Conservation (phyloP, 2,113 vertebrate species). For the Capreolus pygargus region DNA sequence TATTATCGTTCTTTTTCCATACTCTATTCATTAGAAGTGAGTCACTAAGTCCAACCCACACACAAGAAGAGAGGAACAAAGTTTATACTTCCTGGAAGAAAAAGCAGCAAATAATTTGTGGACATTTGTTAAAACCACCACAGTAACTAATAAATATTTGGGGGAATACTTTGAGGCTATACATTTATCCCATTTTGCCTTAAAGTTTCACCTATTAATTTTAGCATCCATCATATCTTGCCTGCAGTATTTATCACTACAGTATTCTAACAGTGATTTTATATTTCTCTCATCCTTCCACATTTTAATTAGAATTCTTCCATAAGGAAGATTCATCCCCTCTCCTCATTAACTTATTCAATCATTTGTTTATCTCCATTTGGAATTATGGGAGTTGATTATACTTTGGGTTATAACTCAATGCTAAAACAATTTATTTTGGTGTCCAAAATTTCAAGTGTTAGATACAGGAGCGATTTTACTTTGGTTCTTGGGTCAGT, state of each 20-base stretch:
- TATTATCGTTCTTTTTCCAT: not conserved
- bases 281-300: not conserved
- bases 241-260: not conserved
- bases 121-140: not conserved
- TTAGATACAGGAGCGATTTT: conserved; percentile 28
- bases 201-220: not conserved
- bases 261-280: not conserved
- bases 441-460: not conserved
- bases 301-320: not conserved
- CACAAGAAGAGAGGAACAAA: not conserved
- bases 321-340: not conserved
- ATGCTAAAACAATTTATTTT: not conserved
- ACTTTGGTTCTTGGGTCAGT: not conserved
- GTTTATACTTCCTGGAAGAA: not conserved
- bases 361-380: not conserved
- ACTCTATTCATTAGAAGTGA: not conserved
- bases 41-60: not conserved
- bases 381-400: not conserved
- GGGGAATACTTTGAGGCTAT: not conserved
- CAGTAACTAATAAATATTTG: not conserved
- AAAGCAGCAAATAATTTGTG: not conserved
- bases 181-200: not conserved
- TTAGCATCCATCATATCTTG: not conserved
- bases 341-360: not conserved
- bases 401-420: not conserved